Conservation (phyloP, 2,888 invertebrate species). For the Drosophila neonasuta region DNA sequence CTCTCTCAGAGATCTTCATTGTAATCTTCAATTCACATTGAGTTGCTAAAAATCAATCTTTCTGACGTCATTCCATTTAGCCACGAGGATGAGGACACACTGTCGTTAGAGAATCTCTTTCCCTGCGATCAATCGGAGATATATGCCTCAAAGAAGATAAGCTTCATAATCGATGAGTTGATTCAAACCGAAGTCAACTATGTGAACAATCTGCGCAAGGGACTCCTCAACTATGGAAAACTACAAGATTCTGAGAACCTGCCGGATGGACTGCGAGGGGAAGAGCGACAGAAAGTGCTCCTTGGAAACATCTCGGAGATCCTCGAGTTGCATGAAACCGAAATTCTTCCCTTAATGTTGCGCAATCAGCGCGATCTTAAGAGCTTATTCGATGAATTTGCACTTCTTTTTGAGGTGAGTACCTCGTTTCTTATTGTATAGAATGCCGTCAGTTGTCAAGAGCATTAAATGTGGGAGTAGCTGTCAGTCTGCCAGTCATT, state of each 20-base stretch:
- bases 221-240: constrained; percentile 78
- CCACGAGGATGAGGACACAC: constrained; percentile 80
- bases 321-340: constrained; percentile 89
- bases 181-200: constrained; percentile 81
- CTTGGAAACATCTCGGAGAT: constrained; percentile 96
- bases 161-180: constrained; percentile 81
- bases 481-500: too few species aligned
- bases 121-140: constrained; percentile 81
- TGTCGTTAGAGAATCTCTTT: constrained; percentile 80
- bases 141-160: constrained; percentile 80
- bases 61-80: constrained; percentile 36
- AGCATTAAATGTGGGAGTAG: neutral
- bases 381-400: constrained; percentile 80
- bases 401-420: constrained; percentile 80
- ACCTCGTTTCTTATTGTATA: constrained; percentile 9
- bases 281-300: constrained; percentile 82
- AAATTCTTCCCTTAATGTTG: constrained; percentile 80
- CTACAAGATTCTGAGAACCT: constrained; percentile 68
- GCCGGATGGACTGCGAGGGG: constrained; percentile 75
- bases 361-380: constrained; percentile 80
- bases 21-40: neutral
- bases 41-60: neutral
- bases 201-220: constrained; percentile 79
- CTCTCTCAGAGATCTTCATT: neutral
- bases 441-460: constrained; percentile 13